Evolutionary conservation across 2,888 invertebrate genomes (phyloP).

Genomic region (Xestobium rufovillosum): DNA sequence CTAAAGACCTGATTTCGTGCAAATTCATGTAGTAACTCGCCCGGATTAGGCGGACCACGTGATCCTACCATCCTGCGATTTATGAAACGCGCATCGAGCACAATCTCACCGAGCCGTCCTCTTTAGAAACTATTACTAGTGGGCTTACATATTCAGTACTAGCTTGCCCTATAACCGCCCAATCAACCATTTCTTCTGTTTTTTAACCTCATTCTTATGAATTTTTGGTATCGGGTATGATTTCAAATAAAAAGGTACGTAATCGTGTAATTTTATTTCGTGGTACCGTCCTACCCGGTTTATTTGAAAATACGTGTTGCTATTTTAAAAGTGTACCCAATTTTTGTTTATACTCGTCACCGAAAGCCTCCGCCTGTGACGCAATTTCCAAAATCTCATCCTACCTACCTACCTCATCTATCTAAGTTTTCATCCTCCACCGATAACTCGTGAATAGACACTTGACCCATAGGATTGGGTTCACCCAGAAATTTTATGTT

Average conservation of each 20-base stretch:
- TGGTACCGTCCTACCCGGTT: too few relatives aligned
- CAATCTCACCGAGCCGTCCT: slow-evolving; percentile 6
- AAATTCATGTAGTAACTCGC: slow-evolving; percentile 11
- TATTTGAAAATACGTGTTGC: too few relatives aligned
- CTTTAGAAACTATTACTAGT: slow-evolving; percentile 6
- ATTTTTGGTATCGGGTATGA: too few relatives aligned
- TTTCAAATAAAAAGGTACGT: too few relatives aligned
- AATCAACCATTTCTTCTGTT: slow-evolving; percentile 5
- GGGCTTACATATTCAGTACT: neutral
- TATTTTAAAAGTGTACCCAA: too few relatives aligned
- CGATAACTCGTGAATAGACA: neutral
- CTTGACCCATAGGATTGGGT: neutral
- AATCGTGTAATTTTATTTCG: too few relatives aligned
- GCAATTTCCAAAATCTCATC: too few relatives aligned
- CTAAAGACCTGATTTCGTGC: slow-evolving; percentile 13
- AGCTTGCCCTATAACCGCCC: neutral
- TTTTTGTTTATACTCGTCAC: too few relatives aligned
- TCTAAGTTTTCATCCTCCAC: neutral
- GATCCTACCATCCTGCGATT: slow-evolving; percentile 7
- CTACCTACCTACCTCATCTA: too few relatives aligned
- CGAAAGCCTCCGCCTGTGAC: too few relatives aligned
- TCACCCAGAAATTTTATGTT: neutral
- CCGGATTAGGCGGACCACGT: slow-evolving; percentile 13
- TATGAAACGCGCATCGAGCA: slow-evolving; percentile 10
- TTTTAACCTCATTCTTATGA: too few relatives aligned